A percentile compares a stretch with the other conserved stretches of the same genome.
Evolutionary conservation across 2,797 vertebrate species (phyloP).

Genomic region (Hydrophis major): DNA sequence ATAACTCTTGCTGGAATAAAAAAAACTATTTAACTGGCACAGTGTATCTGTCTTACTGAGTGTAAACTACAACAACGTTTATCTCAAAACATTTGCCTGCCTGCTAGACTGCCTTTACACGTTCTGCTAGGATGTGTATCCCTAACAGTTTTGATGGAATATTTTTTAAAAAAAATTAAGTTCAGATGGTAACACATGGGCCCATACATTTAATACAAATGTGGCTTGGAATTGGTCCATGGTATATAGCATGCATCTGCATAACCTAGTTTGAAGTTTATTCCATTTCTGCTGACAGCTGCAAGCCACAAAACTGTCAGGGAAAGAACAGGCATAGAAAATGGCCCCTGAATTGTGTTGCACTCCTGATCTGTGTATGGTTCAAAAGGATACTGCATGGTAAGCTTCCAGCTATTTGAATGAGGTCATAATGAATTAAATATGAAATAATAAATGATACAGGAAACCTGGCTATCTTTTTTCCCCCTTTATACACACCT

Average conservation of each 20-base stretch:
- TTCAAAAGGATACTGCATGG: background rate
- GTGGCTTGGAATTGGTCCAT: background rate
- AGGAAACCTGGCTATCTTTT: background rate
- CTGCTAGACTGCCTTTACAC: no score
- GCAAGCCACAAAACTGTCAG: conserved; percentile 46
- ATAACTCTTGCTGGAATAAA: no score
- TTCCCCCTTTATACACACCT: background rate
- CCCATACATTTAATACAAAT: background rate
- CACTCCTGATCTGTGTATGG: conserved; percentile 19
- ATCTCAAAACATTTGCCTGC: no score
- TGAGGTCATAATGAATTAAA: conserved; percentile 21
- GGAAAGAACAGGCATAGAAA: conserved; percentile 17
- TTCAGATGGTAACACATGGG: background rate
- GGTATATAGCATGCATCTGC: conserved; percentile 31
- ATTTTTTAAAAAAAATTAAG: no score
- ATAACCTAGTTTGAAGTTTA: conserved; percentile 14
- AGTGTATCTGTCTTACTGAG: no score
- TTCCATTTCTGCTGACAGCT: conserved; percentile 24
- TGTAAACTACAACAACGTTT: no score
- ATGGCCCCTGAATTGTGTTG: conserved; percentile 27
- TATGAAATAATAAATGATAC: conserved; percentile 9
- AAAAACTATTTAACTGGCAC: no score
- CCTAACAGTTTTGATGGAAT: background rate
- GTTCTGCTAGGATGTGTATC: no score
- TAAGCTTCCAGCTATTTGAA: conserved; percentile 36